Base-by-base conservation (phyloP, 92 coral and sea anemone genomes). In the Epizoanthus stellaris region DNA sequence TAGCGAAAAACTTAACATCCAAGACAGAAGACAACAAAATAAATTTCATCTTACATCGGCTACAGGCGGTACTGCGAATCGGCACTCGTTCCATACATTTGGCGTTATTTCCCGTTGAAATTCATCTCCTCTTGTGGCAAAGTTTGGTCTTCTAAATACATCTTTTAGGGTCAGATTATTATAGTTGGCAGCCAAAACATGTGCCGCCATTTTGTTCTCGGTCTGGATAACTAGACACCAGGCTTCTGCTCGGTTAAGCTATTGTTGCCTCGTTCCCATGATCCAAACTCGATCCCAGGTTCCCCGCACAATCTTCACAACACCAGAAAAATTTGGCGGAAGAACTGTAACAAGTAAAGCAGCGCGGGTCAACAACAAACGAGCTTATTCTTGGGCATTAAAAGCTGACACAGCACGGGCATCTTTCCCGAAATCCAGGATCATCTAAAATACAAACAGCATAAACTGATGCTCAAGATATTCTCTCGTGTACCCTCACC, bases 1-100 rank as follows among this genome's bases (percentile, higher is more conserved):
- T 19, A 39, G 17, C n/a, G 9, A 39, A 40, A 62, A 14, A 6
- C 58, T 16, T 1, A n/a, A 61, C 42, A 23, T 45, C 11, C 53
- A 47, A 47, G 53, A 5, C 10, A 47, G 53, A 10, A 11, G 14
- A 49, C 10, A 49, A 8, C 56, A 20, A 67, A 42, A 23, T 49
- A 19, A 76, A 57, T 39, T 65, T 9, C 38, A 17, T 85, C 98
- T 88, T 89, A 95, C 98, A 83, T 95, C 98, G 38, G 90, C 86
- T 16, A 90, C 97, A 71, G 98, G 94, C 19, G 99, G 99, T 64
- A 94, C 94, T 54, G 95, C 92, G 67, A 96, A 96, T 36, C 98
- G 91, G 43, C 90, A 75, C 68, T 94, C 93, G 65, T 87, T 75
- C 83, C 87, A 65, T 70, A 94, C 67, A 81, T 95, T 86, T 6